A percentile compares a stretch with the other conserved stretches of the same genome.
These are phyloP conservation scores for Crocidura indochinensis DNA, from an alignment of 2,797 vertebrate genomes.

Conservation along the genomic window DNA sequence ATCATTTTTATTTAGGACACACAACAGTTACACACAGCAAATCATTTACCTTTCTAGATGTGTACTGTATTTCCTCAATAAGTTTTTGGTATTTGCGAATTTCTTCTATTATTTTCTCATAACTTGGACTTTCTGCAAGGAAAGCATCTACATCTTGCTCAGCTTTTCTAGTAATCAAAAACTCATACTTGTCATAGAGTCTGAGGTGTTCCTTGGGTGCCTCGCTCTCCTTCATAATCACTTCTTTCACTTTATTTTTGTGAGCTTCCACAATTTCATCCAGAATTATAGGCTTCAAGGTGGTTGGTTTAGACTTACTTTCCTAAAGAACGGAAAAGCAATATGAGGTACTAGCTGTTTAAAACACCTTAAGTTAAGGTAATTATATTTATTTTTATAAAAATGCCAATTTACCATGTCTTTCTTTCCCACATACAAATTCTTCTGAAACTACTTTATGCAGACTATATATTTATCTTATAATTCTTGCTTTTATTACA, in stretches of 20 bases:
- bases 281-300: constrained; percentile 93
- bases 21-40: background rate
- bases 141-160: constrained; percentile 92
- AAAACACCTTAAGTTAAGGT: background rate
- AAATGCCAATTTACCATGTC: background rate
- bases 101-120: constrained; percentile 93
- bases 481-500: background rate
- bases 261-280: constrained; percentile 91
- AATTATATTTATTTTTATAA: background rate
- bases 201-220: constrained; percentile 90
- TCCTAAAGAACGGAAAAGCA: constrained; percentile 72
- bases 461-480: background rate
- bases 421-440: background rate
- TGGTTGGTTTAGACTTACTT: constrained; percentile 79
- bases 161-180: constrained; percentile 92
- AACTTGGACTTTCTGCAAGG: constrained; percentile 91
- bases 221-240: constrained; percentile 90
- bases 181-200: constrained; percentile 93
- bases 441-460: background rate
- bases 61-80: constrained; percentile 92
- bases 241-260: constrained; percentile 89
- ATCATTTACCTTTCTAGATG: constrained; percentile 91
- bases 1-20: background rate
- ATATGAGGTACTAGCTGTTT: background rate
- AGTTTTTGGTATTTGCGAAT: constrained; percentile 92